These are phyloP conservation scores for Agrenia bidenticulata DNA, from an alignment of 2,888 invertebrate genomes.

Conservation along the genomic window DNA sequence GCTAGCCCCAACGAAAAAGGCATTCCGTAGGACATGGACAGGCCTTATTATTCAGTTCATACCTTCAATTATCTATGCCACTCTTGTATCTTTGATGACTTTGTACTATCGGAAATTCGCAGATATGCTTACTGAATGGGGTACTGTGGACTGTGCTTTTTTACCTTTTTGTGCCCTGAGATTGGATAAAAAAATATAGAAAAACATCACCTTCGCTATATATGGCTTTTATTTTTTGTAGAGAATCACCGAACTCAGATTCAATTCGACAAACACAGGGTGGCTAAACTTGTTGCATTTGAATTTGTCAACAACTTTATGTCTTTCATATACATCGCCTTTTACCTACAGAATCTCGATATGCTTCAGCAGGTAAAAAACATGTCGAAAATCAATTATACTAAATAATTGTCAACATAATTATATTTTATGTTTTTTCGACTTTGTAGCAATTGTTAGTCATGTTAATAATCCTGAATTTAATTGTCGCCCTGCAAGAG, in stretches of 20 bases:
- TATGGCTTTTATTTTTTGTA: too few species aligned
- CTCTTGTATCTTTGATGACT: conserved; percentile 4
- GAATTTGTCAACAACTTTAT: conserved; percentile 29
- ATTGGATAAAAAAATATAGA: background rate
- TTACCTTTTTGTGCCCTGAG: background rate
- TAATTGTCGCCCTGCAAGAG: conserved; percentile 12
- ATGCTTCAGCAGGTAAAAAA: background rate
- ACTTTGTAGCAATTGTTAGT: conserved; percentile 20
- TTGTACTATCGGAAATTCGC: conserved; percentile 22
- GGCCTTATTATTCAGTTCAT: conserved; percentile 2
- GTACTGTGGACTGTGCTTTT: conserved; percentile 11
- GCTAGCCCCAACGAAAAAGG: background rate
- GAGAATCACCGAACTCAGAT: conserved; percentile 38
- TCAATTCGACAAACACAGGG: conserved; percentile 30
- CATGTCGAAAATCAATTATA: background rate
- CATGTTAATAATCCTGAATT: conserved; percentile 20
- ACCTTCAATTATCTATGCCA: conserved; percentile 8
- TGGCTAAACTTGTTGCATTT: conserved; percentile 32
- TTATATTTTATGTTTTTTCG: background rate
- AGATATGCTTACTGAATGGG: conserved; percentile 31
- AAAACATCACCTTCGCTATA: too few species aligned
- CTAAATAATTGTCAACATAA: background rate
- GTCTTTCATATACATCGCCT: conserved; percentile 26
- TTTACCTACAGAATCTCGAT: conserved; percentile 13
- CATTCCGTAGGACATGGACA: background rate